phyloP scores from a whole-genome alignment of 1,140 invertebrate species.

The Ridgeia piscesae region DNA sequence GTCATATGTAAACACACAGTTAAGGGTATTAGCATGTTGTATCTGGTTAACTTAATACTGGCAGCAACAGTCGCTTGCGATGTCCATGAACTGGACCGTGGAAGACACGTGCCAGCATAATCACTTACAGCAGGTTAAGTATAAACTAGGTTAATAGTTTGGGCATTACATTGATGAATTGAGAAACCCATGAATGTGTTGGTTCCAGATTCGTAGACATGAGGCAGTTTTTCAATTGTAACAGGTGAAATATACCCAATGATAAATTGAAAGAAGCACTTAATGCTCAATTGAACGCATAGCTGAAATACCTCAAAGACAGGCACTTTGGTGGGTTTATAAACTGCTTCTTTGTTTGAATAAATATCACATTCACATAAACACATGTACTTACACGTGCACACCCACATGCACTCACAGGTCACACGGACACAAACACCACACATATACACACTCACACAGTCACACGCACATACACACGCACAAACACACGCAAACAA shows the following conservation, averaged over 20 bases:
- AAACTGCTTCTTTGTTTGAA: too few relatives aligned
- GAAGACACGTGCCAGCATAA: neutral
- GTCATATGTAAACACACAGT: neutral
- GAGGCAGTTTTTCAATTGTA: neutral
- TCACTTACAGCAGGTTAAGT: neutral
- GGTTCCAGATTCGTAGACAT: neutral
- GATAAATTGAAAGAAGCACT: neutral
- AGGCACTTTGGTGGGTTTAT: neutral
- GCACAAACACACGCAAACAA: too few relatives aligned
- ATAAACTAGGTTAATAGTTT: neutral
- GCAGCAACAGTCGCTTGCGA: neutral
- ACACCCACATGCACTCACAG: neutral
- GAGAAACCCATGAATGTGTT: neutral
- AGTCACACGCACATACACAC: too few relatives aligned
- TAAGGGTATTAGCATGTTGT: neutral
- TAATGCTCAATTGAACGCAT: neutral
- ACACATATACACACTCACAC: too few relatives aligned
- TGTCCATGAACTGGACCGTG: neutral
- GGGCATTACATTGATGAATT: neutral
- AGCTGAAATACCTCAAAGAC: neutral
- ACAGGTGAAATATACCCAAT: neutral
- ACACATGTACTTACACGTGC: neutral
- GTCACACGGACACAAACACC: neutral
- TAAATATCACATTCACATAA: too few relatives aligned
- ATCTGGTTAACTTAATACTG: neutral